These are phyloP conservation scores for Climacteris rufus DNA, from an alignment of 2,113 vertebrate species.

Conservation along the genomic window DNA sequence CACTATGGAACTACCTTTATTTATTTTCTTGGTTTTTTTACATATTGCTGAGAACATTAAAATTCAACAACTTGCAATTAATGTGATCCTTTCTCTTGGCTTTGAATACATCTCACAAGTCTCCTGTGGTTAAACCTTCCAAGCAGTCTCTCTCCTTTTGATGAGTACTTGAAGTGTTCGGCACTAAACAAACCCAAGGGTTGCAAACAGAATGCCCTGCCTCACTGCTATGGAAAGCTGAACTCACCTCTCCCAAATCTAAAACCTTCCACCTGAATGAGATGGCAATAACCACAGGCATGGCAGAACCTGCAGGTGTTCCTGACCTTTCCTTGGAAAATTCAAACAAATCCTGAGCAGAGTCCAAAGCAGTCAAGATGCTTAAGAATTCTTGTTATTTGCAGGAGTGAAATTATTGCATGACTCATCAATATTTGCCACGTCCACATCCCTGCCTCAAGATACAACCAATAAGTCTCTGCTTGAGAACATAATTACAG, in stretches of 20 bases:
- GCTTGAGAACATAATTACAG: neutral
- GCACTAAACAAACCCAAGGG: neutral
- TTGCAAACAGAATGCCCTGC: neutral
- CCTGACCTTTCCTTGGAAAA: neutral
- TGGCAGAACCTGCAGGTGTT: neutral
- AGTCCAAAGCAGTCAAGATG: neutral
- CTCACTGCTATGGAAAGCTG: neutral
- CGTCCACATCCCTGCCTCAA: neutral
- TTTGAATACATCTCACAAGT: neutral
- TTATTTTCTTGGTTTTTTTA: neutral
- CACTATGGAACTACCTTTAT: neutral
- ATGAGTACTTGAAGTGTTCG: neutral
- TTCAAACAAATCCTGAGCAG: neutral
- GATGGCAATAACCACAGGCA: neutral
- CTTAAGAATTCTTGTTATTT: neutral
- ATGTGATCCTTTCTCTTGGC: neutral
- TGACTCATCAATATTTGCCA: neutral
- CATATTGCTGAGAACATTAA: neutral
- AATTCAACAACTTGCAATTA: neutral
- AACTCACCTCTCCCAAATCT: neutral
- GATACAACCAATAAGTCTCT: neutral
- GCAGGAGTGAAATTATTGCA: neutral
- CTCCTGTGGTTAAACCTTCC: neutral
- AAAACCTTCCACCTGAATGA: neutral
- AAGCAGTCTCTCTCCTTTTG: neutral